A percentile compares a stretch with the other conserved stretches of the same genome.
These are phyloP conservation scores for Sicus ferrugineus DNA, from an alignment of 2,888 invertebrate genomes.

Conservation along the genomic window DNA sequence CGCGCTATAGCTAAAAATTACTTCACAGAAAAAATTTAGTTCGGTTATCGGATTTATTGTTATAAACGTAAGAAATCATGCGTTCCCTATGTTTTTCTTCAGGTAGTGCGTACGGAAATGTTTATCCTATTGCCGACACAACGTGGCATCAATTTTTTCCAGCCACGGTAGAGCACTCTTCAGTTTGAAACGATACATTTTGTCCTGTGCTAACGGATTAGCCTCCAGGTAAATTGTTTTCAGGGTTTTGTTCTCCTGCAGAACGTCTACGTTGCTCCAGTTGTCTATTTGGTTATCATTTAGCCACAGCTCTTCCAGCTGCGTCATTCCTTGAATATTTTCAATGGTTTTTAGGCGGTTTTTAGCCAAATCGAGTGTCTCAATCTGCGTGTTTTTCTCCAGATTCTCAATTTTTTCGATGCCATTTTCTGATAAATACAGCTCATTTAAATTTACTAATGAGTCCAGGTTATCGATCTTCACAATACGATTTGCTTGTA, in stretches of 20 bases:
- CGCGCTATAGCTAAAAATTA: too few relatives aligned
- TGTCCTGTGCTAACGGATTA: conserved; percentile 86
- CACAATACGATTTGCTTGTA: conserved; percentile 89
- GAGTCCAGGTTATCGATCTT: conserved; percentile 86
- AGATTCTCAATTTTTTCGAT: conserved; percentile 81
- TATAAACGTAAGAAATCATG: too few relatives aligned
- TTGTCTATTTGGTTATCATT: conserved; percentile 89
- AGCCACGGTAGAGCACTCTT: conserved; percentile 84
- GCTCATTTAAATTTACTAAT: conserved; percentile 78
- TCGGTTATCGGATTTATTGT: too few relatives aligned
- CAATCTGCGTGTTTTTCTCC: conserved; percentile 72
- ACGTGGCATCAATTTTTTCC: conserved; percentile 93
- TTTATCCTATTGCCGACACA: conserved; percentile 72
- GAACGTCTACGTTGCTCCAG: conserved; percentile 83
- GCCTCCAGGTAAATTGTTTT: conserved; percentile 91
- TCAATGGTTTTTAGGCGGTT: conserved; percentile 84
- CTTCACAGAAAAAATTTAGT: too few relatives aligned
- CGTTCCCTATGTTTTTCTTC: neutral
- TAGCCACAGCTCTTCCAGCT: conserved; percentile 95
- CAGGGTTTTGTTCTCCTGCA: conserved; percentile 74
- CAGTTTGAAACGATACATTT: conserved; percentile 89
- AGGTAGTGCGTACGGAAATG: neutral
- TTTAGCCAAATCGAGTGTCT: conserved; percentile 89
- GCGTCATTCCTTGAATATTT: conserved; percentile 77
- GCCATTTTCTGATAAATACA: conserved; percentile 95